Conservation (phyloP, 2,113 vertebrate genomes). For the Pholis gunnellus region DNA sequence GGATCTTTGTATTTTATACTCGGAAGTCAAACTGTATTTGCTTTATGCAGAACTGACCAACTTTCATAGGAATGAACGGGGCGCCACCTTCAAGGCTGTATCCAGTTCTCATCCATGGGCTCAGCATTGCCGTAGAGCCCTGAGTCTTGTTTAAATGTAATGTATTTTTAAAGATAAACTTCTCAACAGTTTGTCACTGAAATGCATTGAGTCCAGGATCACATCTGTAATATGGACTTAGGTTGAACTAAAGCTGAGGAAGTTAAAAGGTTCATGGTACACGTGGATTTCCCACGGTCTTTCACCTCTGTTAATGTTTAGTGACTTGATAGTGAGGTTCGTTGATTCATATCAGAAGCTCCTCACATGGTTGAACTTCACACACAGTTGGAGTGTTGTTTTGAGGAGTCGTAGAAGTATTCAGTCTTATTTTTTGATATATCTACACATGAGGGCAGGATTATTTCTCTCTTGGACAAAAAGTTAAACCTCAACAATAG, state of each 20-base stretch:
- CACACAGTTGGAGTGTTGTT: not conserved
- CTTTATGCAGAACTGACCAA: not conserved
- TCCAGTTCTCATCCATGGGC: not conserved
- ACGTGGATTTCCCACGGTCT: slow-evolving; percentile 20
- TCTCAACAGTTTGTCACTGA: not conserved
- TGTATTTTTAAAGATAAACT: too few relatives aligned
- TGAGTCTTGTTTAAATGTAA: not conserved
- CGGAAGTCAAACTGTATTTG: not conserved
- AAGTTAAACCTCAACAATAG: not conserved
- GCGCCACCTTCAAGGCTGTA: not conserved
- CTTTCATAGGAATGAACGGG: not conserved
- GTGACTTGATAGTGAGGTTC: not conserved
- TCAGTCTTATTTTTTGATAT: not conserved
- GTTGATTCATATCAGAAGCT: slow-evolving; percentile 24
- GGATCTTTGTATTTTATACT: too few relatives aligned
- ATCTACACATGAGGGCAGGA: not conserved
- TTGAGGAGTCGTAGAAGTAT: not conserved
- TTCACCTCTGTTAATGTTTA: slow-evolving; percentile 68
- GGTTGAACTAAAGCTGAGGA: slow-evolving; percentile 13
- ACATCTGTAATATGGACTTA: not conserved
- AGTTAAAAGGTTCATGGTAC: slow-evolving; percentile 9
- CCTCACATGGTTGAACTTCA: slow-evolving; percentile 5
- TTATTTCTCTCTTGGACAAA: not conserved
- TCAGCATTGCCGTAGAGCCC: too few relatives aligned
- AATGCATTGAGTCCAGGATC: not conserved